Base-by-base conservation (phyloP, 2,888 invertebrate species). In the Tortrix viridana region DNA sequence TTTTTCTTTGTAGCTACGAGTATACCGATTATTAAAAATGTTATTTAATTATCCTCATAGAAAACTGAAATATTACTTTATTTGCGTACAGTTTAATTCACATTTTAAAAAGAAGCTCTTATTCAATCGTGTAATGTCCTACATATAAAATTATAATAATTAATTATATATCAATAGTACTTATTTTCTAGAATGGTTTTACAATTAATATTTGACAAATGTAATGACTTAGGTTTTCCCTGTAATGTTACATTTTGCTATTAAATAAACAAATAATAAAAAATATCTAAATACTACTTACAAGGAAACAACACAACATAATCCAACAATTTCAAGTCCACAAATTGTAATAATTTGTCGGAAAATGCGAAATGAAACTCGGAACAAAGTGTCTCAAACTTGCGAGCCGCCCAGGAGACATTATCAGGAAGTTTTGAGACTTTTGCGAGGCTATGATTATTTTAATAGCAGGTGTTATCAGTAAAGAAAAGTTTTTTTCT, bases 401-500 rank as follows among this genome's bases (percentile, higher is more conserved):
- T 16, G 41, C 41, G 16, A n/a, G 41, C 38, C 38, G n/a, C 16
- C n/a, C 6, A 60, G 22, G 7, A 20, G 62, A 63, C 57, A 57
- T 63, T 63, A 63, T 63, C 62, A 22, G 18, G 4, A 46, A 57
- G 57, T 38, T 63, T 62, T 7, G 44, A 19, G 53, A 56, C 18
- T 50, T 43, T 20, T 16, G 52, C 26, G 23, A 44, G 41, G 14
- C 46, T 46, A 47, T 63, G 57, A 63, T 63, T 52, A 57, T 43
- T 63, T 52, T 43, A 56, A 57, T 37, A 50, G 61, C 62, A 63
- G 57, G 62, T 63, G 57, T 57, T 63, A 63, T 57, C 57, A n/a
- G 48, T 20, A 41, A 19, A 2, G 18, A 4, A 56, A 62, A 62
- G 14, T 18, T 62, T 56, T 52, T 62, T 57, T 38, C 38, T 18